Conservation (phyloP, 2,113 vertebrate genomes). For the Lycocorax pyrrhopterus region DNA sequence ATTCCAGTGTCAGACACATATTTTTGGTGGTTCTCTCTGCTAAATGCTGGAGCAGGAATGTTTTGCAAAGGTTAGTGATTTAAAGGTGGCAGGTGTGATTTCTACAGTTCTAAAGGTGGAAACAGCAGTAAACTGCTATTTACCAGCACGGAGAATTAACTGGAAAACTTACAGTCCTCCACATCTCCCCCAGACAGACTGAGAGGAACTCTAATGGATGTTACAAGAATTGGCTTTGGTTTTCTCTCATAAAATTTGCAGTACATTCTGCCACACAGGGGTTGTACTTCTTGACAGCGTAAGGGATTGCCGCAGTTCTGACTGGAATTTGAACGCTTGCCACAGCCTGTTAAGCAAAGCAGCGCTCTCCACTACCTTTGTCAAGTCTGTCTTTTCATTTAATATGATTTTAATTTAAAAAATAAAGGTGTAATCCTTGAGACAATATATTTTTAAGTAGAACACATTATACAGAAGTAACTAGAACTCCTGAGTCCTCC, state of each 20-base stretch:
- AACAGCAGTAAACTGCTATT: not conserved
- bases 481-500: not conserved
- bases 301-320: not conserved
- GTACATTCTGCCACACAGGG: not conserved
- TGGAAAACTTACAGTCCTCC: not conserved
- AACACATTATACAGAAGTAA: not conserved
- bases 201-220: not conserved
- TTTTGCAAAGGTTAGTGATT: not conserved
- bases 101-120: not conserved
- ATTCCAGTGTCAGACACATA: accelerated
- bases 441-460: not conserved
- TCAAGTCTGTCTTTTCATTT: not conserved
- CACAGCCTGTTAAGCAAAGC: not conserved
- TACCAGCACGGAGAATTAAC: not conserved
- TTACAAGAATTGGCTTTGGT: not conserved
- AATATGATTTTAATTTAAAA: not conserved
- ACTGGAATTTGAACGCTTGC: not conserved
- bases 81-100: not conserved
- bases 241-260: slow-evolving; percentile 3
- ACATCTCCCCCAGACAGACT: not conserved
- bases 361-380: not conserved
- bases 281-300: not conserved
- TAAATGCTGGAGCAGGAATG: not conserved
- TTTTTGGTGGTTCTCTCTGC: not conserved
- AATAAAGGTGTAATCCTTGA: not conserved